These are phyloP conservation scores for Alectura lathami DNA, from an alignment of 2,113 vertebrate genomes.

Conservation along the genomic window DNA sequence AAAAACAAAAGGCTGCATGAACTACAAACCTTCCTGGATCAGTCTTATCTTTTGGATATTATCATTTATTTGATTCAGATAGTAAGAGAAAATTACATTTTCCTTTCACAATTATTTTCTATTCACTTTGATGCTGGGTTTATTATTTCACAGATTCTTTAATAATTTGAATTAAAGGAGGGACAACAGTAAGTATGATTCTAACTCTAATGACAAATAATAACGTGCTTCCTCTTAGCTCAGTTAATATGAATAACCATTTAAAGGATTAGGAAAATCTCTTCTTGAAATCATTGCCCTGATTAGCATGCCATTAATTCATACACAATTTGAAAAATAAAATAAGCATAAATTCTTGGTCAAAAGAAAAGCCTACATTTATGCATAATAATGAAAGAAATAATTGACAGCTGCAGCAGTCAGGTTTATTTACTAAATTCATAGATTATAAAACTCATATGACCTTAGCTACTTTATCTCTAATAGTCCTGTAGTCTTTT, in stretches of 20 bases:
- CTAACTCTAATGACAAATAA: constrained; percentile 33
- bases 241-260: constrained; percentile 13
- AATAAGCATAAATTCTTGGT: not conserved
- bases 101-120: not conserved
- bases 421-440: not conserved
- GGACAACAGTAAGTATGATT: not conserved
- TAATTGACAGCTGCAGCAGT: not conserved
- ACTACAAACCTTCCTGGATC: not conserved
- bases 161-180: constrained; percentile 2
- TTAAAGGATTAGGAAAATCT: constrained; percentile 45
- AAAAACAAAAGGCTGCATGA: not conserved
- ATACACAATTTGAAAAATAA: constrained; percentile 4
- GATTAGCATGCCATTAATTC: constrained; percentile 39
- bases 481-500: not conserved
- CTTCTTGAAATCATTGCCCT: constrained; percentile 50
- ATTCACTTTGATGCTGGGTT: not conserved
- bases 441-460: not conserved
- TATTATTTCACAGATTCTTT: not conserved
- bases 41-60: not conserved
- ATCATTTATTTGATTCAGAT: not conserved
- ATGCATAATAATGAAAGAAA: not conserved
- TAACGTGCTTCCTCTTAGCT: constrained; percentile 4
- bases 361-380: not conserved
- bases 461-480: not conserved
- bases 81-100: not conserved